phyloP scores from a whole-genome alignment of 2,888 invertebrate genomes.

The Patella caerulea region DNA sequence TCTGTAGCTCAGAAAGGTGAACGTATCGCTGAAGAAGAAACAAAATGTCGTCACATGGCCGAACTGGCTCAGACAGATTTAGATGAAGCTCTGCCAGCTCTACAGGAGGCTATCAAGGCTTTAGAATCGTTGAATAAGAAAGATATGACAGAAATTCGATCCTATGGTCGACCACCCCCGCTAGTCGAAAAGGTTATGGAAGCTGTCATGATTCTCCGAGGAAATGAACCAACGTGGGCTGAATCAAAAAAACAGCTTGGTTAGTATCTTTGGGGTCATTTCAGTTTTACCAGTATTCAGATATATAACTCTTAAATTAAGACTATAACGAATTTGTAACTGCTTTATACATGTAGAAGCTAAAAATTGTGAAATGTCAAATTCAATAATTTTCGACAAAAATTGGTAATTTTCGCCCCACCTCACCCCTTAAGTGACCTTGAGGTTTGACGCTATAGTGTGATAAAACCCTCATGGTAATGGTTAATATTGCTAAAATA shows the following conservation, averaged over 20 bases:
- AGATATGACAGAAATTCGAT: conserved; percentile 87
- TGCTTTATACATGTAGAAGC: too few relatives aligned
- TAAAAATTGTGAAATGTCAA: too few relatives aligned
- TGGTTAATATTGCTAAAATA: too few relatives aligned
- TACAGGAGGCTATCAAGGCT: conserved; percentile 83
- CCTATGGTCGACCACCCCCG: conserved; percentile 87
- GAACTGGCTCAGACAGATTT: conserved; percentile 87
- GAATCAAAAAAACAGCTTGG: conserved; percentile 90
- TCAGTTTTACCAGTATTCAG: too few relatives aligned
- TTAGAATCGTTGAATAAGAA: conserved; percentile 69
- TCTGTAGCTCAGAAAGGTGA: conserved; percentile 79
- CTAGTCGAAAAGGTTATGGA: conserved; percentile 90
- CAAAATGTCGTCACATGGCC: conserved; percentile 85
- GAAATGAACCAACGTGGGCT: conserved; percentile 87
- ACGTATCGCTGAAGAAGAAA: conserved; percentile 85
- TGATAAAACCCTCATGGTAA: too few relatives aligned
- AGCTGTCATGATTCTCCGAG: conserved; percentile 86
- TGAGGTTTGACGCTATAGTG: too few relatives aligned
- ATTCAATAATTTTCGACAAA: too few relatives aligned
- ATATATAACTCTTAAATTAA: too few relatives aligned
- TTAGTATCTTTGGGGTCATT: conserved; percentile 22
- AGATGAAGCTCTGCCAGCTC: conserved; percentile 87
- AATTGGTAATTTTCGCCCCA: too few relatives aligned
- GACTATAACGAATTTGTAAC: too few relatives aligned
- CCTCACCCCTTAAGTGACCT: too few relatives aligned